Evolutionary conservation across 2,797 vertebrate genomes (phyloP).

Genomic region (Atherinosoma microstoma): DNA sequence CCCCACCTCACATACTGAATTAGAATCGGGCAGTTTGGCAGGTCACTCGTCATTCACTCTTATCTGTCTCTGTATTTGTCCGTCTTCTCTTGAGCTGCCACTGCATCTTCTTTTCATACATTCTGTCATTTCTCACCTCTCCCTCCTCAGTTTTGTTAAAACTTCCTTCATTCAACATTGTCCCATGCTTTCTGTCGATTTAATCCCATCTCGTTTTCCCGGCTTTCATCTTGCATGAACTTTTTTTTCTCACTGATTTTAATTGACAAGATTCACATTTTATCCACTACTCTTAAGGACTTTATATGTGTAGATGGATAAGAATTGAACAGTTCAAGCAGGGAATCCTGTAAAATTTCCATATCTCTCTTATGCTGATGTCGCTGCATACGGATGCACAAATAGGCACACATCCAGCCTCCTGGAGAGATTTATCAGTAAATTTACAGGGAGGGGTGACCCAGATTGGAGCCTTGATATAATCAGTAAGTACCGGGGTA

Average conservation of each 20-base stretch:
- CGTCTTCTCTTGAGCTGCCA: slow-evolving; percentile 31
- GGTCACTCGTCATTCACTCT: slow-evolving; percentile 68
- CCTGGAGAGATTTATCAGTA: slow-evolving; percentile 55
- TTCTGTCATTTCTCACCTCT: slow-evolving; percentile 21
- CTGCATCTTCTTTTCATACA: slow-evolving; percentile 34
- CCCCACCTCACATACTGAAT: slow-evolving; percentile 31
- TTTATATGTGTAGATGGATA: slow-evolving; percentile 13
- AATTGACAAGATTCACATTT: slow-evolving; percentile 47
- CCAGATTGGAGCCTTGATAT: slow-evolving; percentile 61
- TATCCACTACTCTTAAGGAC: slow-evolving; percentile 25
- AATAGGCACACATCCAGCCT: slow-evolving; percentile 20
- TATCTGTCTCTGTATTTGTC: slow-evolving; percentile 54
- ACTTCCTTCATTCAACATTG: slow-evolving; percentile 66
- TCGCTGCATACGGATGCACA: slow-evolving; percentile 12
- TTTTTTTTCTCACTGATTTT: slow-evolving; percentile 46
- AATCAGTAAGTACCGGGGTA: slow-evolving; percentile 56
- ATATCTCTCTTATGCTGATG: slow-evolving; percentile 16
- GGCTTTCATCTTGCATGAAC: slow-evolving; percentile 3
- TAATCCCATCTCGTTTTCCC: slow-evolving; percentile 14
- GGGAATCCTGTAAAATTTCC: slow-evolving; percentile 18
- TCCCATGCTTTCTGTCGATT: slow-evolving; percentile 15
- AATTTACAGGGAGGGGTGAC: slow-evolving; percentile 61
- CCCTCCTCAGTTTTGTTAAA: slow-evolving; percentile 58
- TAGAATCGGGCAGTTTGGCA: slow-evolving; percentile 48
- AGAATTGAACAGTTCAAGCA: neutral